A percentile compares a stretch with the other conserved stretches of the same genome.
These are phyloP conservation scores for Athetis lepigone DNA, from an alignment of 2,888 invertebrate species.

Conservation along the genomic window DNA sequence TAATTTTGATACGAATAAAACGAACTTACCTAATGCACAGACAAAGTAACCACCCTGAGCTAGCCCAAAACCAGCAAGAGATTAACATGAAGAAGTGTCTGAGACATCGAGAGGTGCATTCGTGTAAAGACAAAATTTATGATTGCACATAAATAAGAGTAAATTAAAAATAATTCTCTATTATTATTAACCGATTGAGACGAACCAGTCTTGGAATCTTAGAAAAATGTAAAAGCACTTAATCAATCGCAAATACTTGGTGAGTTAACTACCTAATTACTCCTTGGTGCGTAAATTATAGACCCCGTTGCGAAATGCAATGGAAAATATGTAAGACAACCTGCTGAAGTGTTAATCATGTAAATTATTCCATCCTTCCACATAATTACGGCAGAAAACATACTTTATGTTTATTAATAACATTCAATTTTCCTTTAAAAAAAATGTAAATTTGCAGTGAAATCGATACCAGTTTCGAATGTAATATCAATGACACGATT, in stretches of 20 bases:
- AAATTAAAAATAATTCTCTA: slow-evolving; percentile 6
- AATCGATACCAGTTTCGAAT: slow-evolving; percentile 64
- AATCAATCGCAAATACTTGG: slow-evolving; percentile 50
- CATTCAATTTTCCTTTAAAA: slow-evolving; percentile 35
- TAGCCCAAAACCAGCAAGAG: no score
- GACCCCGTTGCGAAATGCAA: slow-evolving; percentile 52
- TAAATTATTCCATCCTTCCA: slow-evolving; percentile 69
- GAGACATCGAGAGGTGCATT: no score
- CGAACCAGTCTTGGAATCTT: slow-evolving; percentile 33
- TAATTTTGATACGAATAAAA: no score
- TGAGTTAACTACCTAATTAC: slow-evolving; percentile 50
- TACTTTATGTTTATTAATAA: slow-evolving; percentile 45
- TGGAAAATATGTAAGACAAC: slow-evolving; percentile 66
- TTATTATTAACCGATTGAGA: slow-evolving; percentile 35
- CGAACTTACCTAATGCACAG: no score
- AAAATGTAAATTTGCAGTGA: slow-evolving; percentile 49
- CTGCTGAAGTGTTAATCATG: slow-evolving; percentile 66
- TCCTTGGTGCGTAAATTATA: slow-evolving; percentile 53
- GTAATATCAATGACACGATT: slow-evolving; percentile 63
- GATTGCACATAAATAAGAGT: no score
- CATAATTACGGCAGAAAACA: slow-evolving; percentile 58
- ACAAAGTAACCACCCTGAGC: no score
- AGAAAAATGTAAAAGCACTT: slow-evolving; percentile 26
- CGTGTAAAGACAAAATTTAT: no score
- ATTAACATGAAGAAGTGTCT: no score